These are phyloP conservation scores for Aurelia sp. DNA, from an alignment of 30 jellyfish, hydroid and myxozoan species.

Conservation along the genomic window DNA sequence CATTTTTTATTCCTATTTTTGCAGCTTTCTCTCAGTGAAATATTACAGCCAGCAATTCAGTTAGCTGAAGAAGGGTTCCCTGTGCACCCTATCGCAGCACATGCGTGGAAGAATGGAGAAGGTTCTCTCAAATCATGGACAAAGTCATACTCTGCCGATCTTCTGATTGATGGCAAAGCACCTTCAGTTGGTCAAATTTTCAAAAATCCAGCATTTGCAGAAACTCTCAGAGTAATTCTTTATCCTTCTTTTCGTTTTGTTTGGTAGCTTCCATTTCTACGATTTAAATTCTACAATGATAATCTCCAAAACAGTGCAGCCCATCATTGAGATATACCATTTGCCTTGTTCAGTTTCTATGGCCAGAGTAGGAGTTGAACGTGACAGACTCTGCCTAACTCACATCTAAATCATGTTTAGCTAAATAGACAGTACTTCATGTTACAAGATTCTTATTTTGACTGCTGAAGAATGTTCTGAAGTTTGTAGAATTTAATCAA, in stretches of 20 bases:
- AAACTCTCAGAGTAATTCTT: slow-evolving; percentile 66
- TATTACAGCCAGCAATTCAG: slow-evolving; percentile 74
- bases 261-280: not conserved
- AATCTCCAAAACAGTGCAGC: no score
- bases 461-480: no score
- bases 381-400: no score
- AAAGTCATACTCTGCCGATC: slow-evolving; percentile 51
- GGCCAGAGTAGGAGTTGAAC: no score
- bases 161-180: slow-evolving; percentile 75
- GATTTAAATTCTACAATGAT: no score
- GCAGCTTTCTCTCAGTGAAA: slow-evolving; percentile 70
- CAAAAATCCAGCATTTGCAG: slow-evolving; percentile 78
- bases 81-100: slow-evolving; percentile 84
- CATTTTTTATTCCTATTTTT: not conserved
- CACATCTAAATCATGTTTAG: no score
- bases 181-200: slow-evolving; percentile 82
- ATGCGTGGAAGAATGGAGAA: slow-evolving; percentile 69
- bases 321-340: no score
- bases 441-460: no score
- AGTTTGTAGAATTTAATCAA: no score
- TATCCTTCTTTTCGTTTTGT: not conserved
- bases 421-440: no score
- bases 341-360: no score
- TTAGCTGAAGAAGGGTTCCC: slow-evolving; percentile 89
- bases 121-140: slow-evolving; percentile 43